A percentile compares a stretch with the other conserved stretches of the same genome.
Evolutionary conservation across 1,140 invertebrate species (phyloP).

Genomic region (Meteorus sp.): DNA sequence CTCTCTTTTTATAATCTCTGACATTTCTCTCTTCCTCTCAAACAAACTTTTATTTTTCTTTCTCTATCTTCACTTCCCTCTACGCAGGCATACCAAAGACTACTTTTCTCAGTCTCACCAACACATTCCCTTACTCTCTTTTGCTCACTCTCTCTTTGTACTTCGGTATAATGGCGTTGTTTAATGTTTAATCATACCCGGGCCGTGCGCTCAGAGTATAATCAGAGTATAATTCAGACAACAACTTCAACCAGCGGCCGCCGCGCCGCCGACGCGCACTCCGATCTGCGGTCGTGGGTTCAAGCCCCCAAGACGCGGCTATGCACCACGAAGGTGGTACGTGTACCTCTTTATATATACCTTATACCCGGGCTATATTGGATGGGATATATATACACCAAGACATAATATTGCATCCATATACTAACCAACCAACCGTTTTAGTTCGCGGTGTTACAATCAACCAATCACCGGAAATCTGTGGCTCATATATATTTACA

Average conservation of each 20-base stretch:
- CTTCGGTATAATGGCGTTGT: slow-evolving; percentile 54
- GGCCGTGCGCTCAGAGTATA: slow-evolving; percentile 48
- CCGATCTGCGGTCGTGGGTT: slow-evolving; percentile 27
- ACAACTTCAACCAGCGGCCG: slow-evolving; percentile 46
- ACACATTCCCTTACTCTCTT: no score
- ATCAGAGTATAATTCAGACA: slow-evolving; percentile 59
- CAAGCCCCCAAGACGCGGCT: slow-evolving; percentile 15
- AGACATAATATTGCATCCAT: no score
- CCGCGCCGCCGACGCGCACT: slow-evolving; percentile 24
- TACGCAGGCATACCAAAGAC: slow-evolving; percentile 19
- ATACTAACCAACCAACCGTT: slow-evolving; percentile 23
- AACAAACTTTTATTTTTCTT: background rate
- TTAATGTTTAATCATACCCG: slow-evolving; percentile 60
- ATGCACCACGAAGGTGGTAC: slow-evolving; percentile 37
- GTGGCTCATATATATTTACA: background rate
- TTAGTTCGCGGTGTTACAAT: slow-evolving; percentile 12
- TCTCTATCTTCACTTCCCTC: background rate
- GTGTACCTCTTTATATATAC: slow-evolving; percentile 55
- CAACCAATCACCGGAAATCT: slow-evolving; percentile 4
- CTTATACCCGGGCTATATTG: slow-evolving; percentile 23
- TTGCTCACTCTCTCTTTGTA: slow-evolving; percentile 19
- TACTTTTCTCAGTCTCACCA: no score
- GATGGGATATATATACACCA: no score
- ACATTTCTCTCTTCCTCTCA: slow-evolving; percentile 13
- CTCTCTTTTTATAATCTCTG: background rate